phyloP scores from a whole-genome alignment of 2,888 invertebrate genomes.

The Lasiommata megera region DNA sequence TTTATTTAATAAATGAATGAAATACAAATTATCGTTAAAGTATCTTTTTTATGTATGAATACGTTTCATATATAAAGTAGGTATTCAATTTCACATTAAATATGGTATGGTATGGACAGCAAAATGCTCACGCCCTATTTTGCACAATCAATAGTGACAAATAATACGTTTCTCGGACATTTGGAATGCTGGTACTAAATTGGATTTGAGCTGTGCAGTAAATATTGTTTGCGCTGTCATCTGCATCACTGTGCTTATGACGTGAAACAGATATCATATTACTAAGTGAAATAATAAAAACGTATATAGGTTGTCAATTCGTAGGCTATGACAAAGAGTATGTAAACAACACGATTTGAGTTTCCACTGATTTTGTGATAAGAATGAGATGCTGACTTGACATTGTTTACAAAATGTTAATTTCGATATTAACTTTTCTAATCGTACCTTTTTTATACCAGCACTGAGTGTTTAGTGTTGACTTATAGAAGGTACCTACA shows the following conservation, averaged over 20 bases:
- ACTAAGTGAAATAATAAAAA: background rate
- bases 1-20: too few species aligned
- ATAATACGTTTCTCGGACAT: conserved; percentile 5
- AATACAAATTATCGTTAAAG: too few species aligned
- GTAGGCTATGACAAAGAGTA: too few species aligned
- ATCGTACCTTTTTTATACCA: too few species aligned
- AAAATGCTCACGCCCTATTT: background rate
- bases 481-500: too few species aligned
- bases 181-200: background rate
- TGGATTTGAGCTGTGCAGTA: background rate
- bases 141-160: background rate
- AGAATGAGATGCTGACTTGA: too few species aligned
- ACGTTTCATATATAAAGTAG: background rate
- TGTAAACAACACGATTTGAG: background rate
- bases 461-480: too few species aligned
- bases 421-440: too few species aligned
- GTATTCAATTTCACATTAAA: background rate
- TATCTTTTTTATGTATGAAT: too few species aligned
- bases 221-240: background rate
- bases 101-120: background rate
- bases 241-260: background rate
- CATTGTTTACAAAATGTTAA: too few species aligned
- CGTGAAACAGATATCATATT: background rate
- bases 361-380: too few species aligned
- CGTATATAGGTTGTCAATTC: background rate